These are phyloP conservation scores for Eristalis intricaria DNA, from an alignment of 2,888 invertebrate genomes.

Conservation along the genomic window DNA sequence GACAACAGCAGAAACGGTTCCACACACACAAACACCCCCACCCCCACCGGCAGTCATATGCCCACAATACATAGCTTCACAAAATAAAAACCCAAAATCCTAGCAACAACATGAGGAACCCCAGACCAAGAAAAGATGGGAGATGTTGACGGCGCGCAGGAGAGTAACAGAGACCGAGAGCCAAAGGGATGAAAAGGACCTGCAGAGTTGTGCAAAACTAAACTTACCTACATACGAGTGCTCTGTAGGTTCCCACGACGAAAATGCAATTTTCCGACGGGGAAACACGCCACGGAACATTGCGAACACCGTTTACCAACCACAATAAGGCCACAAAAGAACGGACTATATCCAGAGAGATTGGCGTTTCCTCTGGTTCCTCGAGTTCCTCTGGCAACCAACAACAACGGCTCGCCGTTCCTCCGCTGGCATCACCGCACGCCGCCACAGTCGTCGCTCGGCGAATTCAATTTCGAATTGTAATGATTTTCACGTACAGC, in stretches of 20 bases:
- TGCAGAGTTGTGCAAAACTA: conserved; percentile 46
- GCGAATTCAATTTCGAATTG: conserved; percentile 69
- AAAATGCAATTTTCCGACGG: conserved; percentile 68
- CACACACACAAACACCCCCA: conserved; percentile 4
- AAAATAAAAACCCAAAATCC: conserved; percentile 35
- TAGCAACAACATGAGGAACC: conserved; percentile 28
- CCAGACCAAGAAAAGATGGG: conserved; percentile 43
- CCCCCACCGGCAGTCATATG: conserved; percentile 20
- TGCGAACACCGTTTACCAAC: conserved; percentile 35
- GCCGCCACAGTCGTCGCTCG: conserved; percentile 25
- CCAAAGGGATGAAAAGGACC: background rate
- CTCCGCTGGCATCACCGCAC: conserved; percentile 8
- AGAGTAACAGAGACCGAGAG: background rate
- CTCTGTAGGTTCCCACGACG: conserved; percentile 24
- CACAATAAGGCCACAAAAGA: conserved; percentile 38
- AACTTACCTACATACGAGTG: background rate
- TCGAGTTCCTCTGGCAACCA: conserved; percentile 3
- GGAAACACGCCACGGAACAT: conserved; percentile 30
- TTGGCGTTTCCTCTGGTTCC: background rate
- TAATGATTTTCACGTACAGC: conserved; percentile 69
- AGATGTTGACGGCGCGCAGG: background rate
- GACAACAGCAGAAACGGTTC: conserved; percentile 66
- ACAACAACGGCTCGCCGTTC: conserved; percentile 15
- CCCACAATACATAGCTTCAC: conserved; percentile 41
- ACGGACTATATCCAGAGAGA: conserved; percentile 3